Conservation (phyloP, 2,888 invertebrate genomes). For the Aethes cnicana region DNA sequence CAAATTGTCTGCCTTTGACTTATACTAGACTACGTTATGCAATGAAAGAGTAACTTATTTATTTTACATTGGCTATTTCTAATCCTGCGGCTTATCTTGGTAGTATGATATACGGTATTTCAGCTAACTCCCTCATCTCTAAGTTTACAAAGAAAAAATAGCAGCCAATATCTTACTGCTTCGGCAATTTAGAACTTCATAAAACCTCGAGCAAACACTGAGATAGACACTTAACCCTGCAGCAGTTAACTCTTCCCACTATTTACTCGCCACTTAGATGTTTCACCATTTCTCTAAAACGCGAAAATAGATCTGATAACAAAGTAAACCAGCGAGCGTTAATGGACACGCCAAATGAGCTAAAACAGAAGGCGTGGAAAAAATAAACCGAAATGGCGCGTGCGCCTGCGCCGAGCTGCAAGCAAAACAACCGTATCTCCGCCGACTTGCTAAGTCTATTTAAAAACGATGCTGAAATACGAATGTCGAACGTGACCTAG, state of each 20-base stretch:
- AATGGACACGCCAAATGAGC: constrained; percentile 81
- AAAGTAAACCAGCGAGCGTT: constrained; percentile 66
- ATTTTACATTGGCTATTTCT: too few relatives aligned
- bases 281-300: constrained; percentile 17
- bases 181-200: not conserved
- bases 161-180: not conserved
- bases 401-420: too few relatives aligned
- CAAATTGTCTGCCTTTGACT: too few relatives aligned
- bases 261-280: constrained; percentile 21
- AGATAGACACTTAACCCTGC: constrained; percentile 18
- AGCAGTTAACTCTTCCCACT: constrained; percentile 12
- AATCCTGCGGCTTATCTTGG: too few relatives aligned
- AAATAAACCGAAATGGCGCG: constrained; percentile 53
- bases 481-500: too few relatives aligned
- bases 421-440: constrained; percentile 22
- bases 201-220: constrained; percentile 7
- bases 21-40: too few relatives aligned
- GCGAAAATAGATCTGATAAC: constrained; percentile 53
- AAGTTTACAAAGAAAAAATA: not conserved
- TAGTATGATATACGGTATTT: too few relatives aligned
- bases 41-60: too few relatives aligned
- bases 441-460: constrained; percentile 10
- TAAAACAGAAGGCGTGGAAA: constrained; percentile 70
- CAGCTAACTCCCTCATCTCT: too few relatives aligned
- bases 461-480: too few relatives aligned